Conservation (phyloP, 2,888 invertebrate species). For the Apamea epomidion region DNA sequence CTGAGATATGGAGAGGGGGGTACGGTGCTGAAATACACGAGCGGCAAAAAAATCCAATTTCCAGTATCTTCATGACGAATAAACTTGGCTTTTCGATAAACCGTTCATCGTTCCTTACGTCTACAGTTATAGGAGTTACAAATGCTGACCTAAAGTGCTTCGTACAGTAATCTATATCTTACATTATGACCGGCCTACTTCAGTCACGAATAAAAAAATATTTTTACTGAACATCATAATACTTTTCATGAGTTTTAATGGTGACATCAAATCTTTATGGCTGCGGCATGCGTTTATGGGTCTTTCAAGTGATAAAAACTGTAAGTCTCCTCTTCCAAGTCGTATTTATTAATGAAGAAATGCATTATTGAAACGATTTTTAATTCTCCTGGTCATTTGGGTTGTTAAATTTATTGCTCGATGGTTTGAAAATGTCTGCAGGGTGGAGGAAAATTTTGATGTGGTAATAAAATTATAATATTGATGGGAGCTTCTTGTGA, state of each 20-base stretch:
- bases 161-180: slow-evolving; percentile 56
- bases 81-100: slow-evolving; percentile 40
- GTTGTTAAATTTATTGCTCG: slow-evolving; percentile 52
- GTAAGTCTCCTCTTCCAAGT: slow-evolving; percentile 41
- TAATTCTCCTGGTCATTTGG: slow-evolving; percentile 51
- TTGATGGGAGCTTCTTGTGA: slow-evolving; percentile 10
- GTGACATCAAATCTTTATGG: slow-evolving; percentile 71
- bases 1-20: not conserved
- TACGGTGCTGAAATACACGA: not conserved
- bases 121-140: slow-evolving; percentile 36
- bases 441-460: slow-evolving; percentile 13
- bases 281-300: slow-evolving; percentile 69
- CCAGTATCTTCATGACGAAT: slow-evolving; percentile 31
- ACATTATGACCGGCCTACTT: slow-evolving; percentile 61
- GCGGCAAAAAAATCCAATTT: slow-evolving; percentile 17
- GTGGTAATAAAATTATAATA: slow-evolving; percentile 26
- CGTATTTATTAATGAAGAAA: slow-evolving; percentile 67
- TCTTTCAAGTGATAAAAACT: slow-evolving; percentile 65
- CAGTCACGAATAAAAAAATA: slow-evolving; percentile 64
- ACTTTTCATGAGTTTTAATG: slow-evolving; percentile 69
- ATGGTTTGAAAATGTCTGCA: slow-evolving; percentile 18
- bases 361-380: slow-evolving; percentile 62
- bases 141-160: slow-evolving; percentile 59
- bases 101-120: slow-evolving; percentile 22
- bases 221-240: slow-evolving; percentile 69